phyloP scores from a whole-genome alignment of 2,797 vertebrate genomes.

The Cuculus canorus region DNA sequence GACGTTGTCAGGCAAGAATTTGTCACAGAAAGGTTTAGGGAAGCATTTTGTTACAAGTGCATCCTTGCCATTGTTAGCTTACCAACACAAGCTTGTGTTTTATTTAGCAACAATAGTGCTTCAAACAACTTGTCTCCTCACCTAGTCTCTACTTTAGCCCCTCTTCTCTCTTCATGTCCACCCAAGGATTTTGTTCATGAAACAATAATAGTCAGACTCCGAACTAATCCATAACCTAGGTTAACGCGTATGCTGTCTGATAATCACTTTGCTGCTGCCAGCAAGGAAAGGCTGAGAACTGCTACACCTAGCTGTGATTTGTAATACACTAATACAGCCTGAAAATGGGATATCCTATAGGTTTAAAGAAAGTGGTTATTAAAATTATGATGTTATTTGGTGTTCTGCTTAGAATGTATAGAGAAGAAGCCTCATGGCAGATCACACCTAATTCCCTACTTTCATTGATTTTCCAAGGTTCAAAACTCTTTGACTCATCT shows the following conservation, averaged over 20 bases:
- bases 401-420: neutral
- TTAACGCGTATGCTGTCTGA: neutral
- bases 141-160: neutral
- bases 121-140: fast-evolving
- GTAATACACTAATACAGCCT: fast-evolving
- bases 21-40: neutral
- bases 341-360: neutral
- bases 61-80: neutral
- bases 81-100: neutral
- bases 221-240: neutral
- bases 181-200: neutral
- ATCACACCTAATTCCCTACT: neutral
- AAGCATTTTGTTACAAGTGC: neutral
- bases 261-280: neutral
- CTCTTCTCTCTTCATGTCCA: neutral
- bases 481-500: neutral
- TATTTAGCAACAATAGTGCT: neutral
- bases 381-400: neutral
- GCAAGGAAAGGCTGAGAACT: neutral
- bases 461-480: neutral
- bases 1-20: neutral
- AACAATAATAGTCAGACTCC: neutral
- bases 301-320: neutral
- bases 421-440: neutral
- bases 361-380: neutral